Evolutionary conservation across 2,888 invertebrate species (phyloP), one percentile per base, ranked within the genome.

Genomic region (Nemotelus nigrinus): DNA sequence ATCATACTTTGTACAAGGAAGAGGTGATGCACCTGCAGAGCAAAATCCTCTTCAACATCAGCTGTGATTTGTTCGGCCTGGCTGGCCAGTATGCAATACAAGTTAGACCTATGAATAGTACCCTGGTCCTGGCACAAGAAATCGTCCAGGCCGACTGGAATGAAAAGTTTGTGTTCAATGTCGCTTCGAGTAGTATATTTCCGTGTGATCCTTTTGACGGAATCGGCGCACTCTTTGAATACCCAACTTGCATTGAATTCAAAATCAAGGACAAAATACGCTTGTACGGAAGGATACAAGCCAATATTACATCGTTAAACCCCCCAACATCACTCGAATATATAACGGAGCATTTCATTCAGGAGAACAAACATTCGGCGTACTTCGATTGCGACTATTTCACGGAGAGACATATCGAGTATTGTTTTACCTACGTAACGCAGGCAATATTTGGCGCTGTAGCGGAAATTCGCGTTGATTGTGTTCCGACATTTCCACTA

Each of bases 401-500:
- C 88, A 92, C 92, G 71, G 95, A 95, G 86, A 89, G 92, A 71
- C 95, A 92, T 84, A 92, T 95, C 45, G 95, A 95, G 85, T 96
- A 95, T 84, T 96, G 96, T 87, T 96, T 96, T 88, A 93, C 94
- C 77, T 96, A 96, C 86, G 94, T 95, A 50, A 95, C 94, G 57
- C 93, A 95, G 83, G 94, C 95, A 0, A 92, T 94, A 81, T 94
- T 93, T 0, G 94, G 94, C 0, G 95, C 95, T 0, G 95, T 95
- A 78, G 92, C 94, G 2, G 94, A 95, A 84, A 94, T 95, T 10
- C 89, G 94, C 80, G 93, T 93, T 90, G 94, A 94, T 85, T 96
- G 96, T 83, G 90, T 96, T 45, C 95, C 96, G 0, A 95, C 95
- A 0, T 88, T 94, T 80, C 94, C 95, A 0, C 90, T 95, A 6